Base-by-base conservation (phyloP, 2,888 invertebrate genomes). In the Xanthorhoe designata region DNA sequence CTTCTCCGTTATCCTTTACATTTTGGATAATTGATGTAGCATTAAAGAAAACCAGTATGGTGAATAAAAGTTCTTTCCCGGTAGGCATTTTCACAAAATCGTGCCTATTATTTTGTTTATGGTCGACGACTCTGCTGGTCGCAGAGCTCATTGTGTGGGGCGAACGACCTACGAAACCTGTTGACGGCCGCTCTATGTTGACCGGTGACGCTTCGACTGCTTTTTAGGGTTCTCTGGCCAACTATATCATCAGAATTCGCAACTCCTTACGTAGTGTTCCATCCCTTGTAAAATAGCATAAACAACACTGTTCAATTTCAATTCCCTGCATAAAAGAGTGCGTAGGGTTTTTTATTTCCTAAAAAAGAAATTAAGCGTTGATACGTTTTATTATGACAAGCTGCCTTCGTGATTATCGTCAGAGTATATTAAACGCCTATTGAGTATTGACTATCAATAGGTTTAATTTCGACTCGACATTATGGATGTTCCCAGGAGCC, bases 91-190 rank as follows among this genome's bases (percentile, higher is more conserved):
- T 47, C 47, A 47, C 17, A 8, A 47, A 2, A 47, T 17, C 2
- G 8, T 4, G 17, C 17, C 18, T 49, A 59, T 53, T 61, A 42
- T 32, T 61, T 58, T 61, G 42, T 35, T 54, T 49, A 62, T 62
- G 32, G 61, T 49, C 49, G 66, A 53, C 49, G 53, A 61, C 4
- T 47, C 52, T 61, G n/a, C 17, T 62, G 56, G 38, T 57, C 32
- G 54, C 47, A 54, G 35, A 69, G 61, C 61, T 75, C 73, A 64
- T 70, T 70, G 64, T 67, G 59, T 66, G 75, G 69, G 84, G 83
- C 74, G 70, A 80, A 78, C 73, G 84, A 83, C 81, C 82, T 75
- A 68, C 71, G 68, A 71, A 83, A 83, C 83, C 82, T 74, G 84
- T 84, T 80, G 72, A 64, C 61, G 68, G 68, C 71, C 58, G 71